phyloP scores from a whole-genome alignment of 2,113 vertebrate species.

The Notarius quadriscutis region DNA sequence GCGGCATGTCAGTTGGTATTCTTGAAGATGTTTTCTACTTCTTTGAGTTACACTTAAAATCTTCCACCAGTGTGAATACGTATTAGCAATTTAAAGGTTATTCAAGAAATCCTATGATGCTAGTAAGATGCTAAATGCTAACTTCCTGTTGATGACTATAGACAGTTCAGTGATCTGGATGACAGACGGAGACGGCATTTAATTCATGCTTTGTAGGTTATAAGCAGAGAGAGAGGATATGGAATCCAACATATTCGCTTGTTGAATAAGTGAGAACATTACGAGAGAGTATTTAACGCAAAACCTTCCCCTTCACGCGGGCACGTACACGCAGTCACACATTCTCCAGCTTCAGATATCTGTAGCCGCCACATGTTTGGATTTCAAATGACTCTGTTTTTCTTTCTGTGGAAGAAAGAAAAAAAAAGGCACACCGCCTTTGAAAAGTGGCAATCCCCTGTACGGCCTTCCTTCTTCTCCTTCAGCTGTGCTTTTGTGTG shows the following conservation, averaged over 20 bases:
- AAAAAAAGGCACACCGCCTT: conserved; percentile 52
- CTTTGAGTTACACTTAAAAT: neutral
- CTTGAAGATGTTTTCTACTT: neutral
- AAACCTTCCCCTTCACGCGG: conserved; percentile 44
- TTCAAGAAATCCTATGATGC: neutral
- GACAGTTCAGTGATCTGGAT: neutral
- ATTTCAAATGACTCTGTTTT: conserved; percentile 64
- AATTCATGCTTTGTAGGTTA: conserved; percentile 39
- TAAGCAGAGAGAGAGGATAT: conserved; percentile 50
- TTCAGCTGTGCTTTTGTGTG: conserved; percentile 66
- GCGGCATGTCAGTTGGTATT: neutral
- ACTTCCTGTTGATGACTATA: neutral
- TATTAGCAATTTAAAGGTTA: neutral
- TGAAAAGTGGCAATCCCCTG: conserved; percentile 72
- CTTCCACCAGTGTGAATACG: neutral
- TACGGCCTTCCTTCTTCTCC: conserved; percentile 61
- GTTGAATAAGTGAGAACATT: conserved; percentile 51
- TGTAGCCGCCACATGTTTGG: conserved; percentile 72
- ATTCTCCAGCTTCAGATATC: conserved; percentile 66
- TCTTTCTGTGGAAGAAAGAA: conserved; percentile 42
- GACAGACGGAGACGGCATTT: neutral
- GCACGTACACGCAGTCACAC: neutral
- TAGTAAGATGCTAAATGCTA: neutral
- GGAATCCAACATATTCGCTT: conserved; percentile 50
- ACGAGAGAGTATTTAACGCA: conserved; percentile 47